These are phyloP conservation scores for Pocillopora meandrina DNA, from an alignment of 92 coral and sea anemone genomes.

Conservation along the genomic window DNA sequence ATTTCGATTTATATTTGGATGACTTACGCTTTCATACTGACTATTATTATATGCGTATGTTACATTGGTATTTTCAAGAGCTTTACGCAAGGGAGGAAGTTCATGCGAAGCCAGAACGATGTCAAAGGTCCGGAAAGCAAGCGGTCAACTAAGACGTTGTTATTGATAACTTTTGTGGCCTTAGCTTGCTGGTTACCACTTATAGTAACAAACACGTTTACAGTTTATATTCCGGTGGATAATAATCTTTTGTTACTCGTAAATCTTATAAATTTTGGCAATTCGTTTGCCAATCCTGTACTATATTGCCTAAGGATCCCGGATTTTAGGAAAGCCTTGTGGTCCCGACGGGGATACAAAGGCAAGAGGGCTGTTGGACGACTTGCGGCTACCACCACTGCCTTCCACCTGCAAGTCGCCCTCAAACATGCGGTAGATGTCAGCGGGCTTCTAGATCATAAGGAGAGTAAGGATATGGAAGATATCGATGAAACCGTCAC, in stretches of 20 bases:
- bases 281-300: conserved; percentile 41
- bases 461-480: background rate
- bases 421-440: conserved; percentile 18
- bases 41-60: conserved; percentile 11
- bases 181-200: conserved; percentile 35
- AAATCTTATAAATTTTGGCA: conserved; percentile 29
- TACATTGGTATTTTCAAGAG: conserved; percentile 29
- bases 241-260: conserved; percentile 9
- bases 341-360: background rate
- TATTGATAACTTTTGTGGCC: conserved; percentile 1
- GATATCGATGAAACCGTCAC: conserved; percentile 5
- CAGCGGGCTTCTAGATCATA: background rate
- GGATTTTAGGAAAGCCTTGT: conserved; percentile 32
- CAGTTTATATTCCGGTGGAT: conserved; percentile 26
- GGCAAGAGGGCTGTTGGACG: conserved; percentile 9
- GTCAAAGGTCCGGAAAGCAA: background rate
- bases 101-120: background rate
- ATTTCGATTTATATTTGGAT: conserved; percentile 26
- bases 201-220: conserved; percentile 13
- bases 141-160: conserved; percentile 31
- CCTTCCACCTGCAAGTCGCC: conserved; percentile 33
- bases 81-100: conserved; percentile 9
- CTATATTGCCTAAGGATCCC: conserved; percentile 35
- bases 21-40: conserved; percentile 12
- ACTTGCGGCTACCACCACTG: conserved; percentile 28